phyloP scores from a whole-genome alignment of 2,113 vertebrate genomes.

The Strigops habroptila region DNA sequence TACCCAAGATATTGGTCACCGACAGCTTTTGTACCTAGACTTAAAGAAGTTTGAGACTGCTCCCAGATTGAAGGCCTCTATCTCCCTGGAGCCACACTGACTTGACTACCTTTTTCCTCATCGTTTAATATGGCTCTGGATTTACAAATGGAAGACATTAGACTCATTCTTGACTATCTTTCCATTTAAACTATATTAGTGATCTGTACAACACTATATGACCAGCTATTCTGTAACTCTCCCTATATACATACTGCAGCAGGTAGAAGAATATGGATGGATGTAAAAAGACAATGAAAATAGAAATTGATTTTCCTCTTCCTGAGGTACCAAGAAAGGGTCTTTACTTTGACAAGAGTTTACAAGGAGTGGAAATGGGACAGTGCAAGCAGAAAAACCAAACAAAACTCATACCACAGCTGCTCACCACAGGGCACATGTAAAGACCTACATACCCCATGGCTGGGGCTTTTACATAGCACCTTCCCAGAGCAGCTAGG shows the following conservation, averaged over 20 bases:
- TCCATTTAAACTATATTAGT: not conserved
- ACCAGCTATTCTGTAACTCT: not conserved
- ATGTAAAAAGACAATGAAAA: not conserved
- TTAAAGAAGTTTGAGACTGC: not conserved
- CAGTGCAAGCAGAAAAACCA: not conserved
- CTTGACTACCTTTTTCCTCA: not conserved
- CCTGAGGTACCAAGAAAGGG: not conserved
- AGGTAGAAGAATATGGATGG: not conserved
- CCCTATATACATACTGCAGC: not conserved
- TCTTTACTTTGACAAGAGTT: not conserved
- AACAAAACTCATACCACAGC: not conserved
- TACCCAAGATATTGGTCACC: not conserved
- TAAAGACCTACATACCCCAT: rapidly evolving
- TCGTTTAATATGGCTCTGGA: not conserved
- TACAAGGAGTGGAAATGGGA: not conserved
- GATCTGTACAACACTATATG: not conserved
- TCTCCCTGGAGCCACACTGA: not conserved
- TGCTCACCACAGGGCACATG: not conserved
- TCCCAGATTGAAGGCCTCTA: not conserved
- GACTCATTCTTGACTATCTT: not conserved
- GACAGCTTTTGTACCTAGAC: not conserved
- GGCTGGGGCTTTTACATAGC: not conserved
- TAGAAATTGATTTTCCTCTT: not conserved
- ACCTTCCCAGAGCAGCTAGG: not conserved
- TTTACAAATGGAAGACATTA: not conserved